These are phyloP conservation scores for Myotis lucifugus DNA, from an alignment of 2,113 vertebrate species.

Conservation along the genomic window DNA sequence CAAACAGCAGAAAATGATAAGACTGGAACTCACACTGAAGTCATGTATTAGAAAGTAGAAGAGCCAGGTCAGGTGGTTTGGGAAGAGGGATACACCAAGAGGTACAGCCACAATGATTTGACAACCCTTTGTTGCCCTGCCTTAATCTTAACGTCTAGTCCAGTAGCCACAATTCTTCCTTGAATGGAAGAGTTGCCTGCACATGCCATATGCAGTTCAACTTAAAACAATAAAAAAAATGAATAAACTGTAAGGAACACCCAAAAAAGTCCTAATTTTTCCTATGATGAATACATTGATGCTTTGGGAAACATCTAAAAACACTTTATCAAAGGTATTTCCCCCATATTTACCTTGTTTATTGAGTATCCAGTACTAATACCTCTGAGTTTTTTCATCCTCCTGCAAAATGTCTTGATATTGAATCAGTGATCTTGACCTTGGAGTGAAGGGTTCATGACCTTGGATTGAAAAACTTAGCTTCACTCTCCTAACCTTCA, in stretches of 20 bases:
- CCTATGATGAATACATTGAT: not conserved
- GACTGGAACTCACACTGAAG: not conserved
- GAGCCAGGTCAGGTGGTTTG: not conserved
- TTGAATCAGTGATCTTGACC: not conserved
- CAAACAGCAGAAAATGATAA: not conserved
- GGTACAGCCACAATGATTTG: not conserved
- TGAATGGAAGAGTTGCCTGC: not conserved
- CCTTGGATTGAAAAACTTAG: not conserved
- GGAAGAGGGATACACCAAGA: not conserved
- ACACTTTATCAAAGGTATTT: not conserved
- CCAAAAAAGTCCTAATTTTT: not conserved
- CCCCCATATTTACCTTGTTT: not conserved
- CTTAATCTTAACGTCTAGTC: not conserved
- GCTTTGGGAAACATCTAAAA: not conserved
- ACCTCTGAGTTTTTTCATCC: not conserved
- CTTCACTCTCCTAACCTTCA: not conserved
- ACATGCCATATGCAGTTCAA: not conserved
- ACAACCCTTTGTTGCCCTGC: too few species aligned
- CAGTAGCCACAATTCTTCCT: not conserved
- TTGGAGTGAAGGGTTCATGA: not conserved
- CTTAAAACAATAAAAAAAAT: not conserved
- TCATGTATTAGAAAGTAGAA: not conserved
- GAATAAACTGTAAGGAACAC: not conserved
- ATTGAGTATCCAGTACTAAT: not conserved
- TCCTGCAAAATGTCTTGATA: not conserved